Evolutionary conservation across 35 echinoderm and acorn worm species (phyloP), one percentile per base, ranked within the genome.

Genomic region (Amphiura filiformis): DNA sequence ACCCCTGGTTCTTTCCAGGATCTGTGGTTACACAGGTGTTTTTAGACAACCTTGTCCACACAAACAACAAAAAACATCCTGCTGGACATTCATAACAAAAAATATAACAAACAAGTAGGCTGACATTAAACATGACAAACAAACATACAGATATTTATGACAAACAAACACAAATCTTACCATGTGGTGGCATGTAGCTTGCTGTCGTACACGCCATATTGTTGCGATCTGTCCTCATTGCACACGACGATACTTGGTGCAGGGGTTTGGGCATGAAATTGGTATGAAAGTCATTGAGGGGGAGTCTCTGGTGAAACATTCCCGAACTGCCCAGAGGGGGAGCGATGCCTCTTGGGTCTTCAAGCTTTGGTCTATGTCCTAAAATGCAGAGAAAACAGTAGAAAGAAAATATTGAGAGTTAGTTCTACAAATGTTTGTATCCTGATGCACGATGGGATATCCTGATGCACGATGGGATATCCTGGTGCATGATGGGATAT

Each of bases 361-460:
- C 93, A 34, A 93, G 78, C 77, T 95, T 95, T 61, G 93, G 93
- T 88, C 86, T 91, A 13, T 91, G 93, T 91, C 93, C 93, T 95
- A n/a, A 40, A 1, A 61, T 20, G 34, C 39, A 31, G 38, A 83
- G 22, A 22, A 44, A 90, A 47, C 38, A 36, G 52, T 64, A 36
- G 14, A 37, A 70, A 70, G 36, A 39, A 0, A 81, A 81, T 2
- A 81, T 38, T 37, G 1, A 81, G 35, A 39, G 22, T 22, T 38
- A 1, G 79, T 81, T 32, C 32, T 31, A 36, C 23, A 12, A 78
- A 78, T 47, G 41, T 4, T 47, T 47, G n/a, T n/a, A n/a, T n/a
- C n/a, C n/a, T n/a, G n/a, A n/a, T n/a, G n/a, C n/a, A n/a, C n/a
- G n/a, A n/a, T n/a, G n/a, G n/a, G n/a, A n/a, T n/a, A n/a, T n/a